A percentile compares a stretch with the other conserved stretches of the same genome.
These are phyloP conservation scores for Xestobium rufovillosum DNA, from an alignment of 2,888 invertebrate genomes.

Conservation along the genomic window DNA sequence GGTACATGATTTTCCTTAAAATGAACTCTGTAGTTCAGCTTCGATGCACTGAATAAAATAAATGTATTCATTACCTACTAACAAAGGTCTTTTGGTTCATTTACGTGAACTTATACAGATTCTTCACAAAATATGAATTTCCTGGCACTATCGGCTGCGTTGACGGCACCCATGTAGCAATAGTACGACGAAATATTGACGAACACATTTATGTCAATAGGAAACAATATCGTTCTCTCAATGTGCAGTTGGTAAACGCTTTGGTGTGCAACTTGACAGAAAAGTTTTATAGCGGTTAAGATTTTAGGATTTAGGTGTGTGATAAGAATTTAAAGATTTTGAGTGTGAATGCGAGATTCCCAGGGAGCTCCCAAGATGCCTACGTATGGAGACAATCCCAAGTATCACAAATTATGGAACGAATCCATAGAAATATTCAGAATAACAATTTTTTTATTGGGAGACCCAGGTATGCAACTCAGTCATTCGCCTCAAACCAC, in stretches of 20 bases:
- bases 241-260: slow-evolving; percentile 25
- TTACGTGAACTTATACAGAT: slow-evolving; percentile 11
- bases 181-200: slow-evolving; percentile 23
- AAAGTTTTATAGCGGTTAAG: not conserved
- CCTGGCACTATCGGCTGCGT: slow-evolving; percentile 24
- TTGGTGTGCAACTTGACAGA: no score
- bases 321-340: slow-evolving; percentile 13
- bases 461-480: slow-evolving; percentile 6
- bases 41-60: no score
- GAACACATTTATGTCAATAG: slow-evolving; percentile 29
- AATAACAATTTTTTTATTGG: slow-evolving; percentile 4
- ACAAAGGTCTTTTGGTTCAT: slow-evolving; percentile 1
- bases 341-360: slow-evolving; percentile 14
- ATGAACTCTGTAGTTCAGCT: slow-evolving; percentile 6
- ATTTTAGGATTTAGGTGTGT: slow-evolving; percentile 11
- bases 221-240: slow-evolving; percentile 28
- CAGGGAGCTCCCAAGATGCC: slow-evolving; percentile 14
- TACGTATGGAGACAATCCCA: slow-evolving; percentile 11
- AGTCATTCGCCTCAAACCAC: no score
- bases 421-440: not conserved
- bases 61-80: not conserved
- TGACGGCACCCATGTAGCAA: slow-evolving; percentile 29
- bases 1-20: no score
- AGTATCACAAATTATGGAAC: not conserved
- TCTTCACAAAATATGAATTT: slow-evolving; percentile 14